These are phyloP conservation scores for Synanthedon tipuliformis DNA, from an alignment of 2,888 invertebrate species.

Conservation along the genomic window DNA sequence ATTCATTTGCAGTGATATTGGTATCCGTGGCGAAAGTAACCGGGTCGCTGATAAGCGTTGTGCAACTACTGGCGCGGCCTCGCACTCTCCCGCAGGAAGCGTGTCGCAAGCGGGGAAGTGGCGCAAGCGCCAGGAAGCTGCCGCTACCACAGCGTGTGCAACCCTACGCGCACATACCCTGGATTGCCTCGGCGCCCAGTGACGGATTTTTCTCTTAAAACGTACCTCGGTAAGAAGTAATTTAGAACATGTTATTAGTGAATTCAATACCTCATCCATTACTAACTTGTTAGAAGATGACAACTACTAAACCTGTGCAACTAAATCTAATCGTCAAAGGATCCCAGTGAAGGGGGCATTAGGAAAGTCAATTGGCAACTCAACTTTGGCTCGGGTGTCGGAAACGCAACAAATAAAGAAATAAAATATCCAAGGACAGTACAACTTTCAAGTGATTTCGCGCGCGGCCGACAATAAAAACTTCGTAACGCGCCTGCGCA, in stretches of 20 bases:
- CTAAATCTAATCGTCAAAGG: slow-evolving; percentile 21
- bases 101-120: slow-evolving; percentile 66
- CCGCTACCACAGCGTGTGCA: slow-evolving; percentile 30
- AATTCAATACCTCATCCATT: not conserved
- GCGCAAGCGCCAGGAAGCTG: slow-evolving; percentile 62
- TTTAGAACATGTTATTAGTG: not conserved
- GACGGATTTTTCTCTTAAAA: slow-evolving; percentile 32
- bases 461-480: slow-evolving; percentile 68
- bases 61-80: slow-evolving; percentile 53
- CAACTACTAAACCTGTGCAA: slow-evolving; percentile 16
- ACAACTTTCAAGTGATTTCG: slow-evolving; percentile 70
- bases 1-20: slow-evolving; percentile 48
- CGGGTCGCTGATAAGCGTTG: slow-evolving; percentile 58
- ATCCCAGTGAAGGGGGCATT: slow-evolving; percentile 49
- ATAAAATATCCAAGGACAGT: slow-evolving; percentile 69
- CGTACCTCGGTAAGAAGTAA: slow-evolving; percentile 32
- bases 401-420: slow-evolving; percentile 65
- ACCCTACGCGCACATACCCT: slow-evolving; percentile 42
- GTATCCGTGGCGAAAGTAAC: slow-evolving; percentile 45
- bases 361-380: slow-evolving; percentile 37
- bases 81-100: slow-evolving; percentile 67
- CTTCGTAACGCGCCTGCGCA: slow-evolving; percentile 67
- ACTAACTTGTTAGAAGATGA: not conserved
- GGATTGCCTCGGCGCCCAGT: slow-evolving; percentile 41
- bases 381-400: slow-evolving; percentile 58